Evolutionary conservation across 1,140 invertebrate species (phyloP), one percentile per base, ranked within the genome.

Genomic region (Eulimnadia texana): DNA sequence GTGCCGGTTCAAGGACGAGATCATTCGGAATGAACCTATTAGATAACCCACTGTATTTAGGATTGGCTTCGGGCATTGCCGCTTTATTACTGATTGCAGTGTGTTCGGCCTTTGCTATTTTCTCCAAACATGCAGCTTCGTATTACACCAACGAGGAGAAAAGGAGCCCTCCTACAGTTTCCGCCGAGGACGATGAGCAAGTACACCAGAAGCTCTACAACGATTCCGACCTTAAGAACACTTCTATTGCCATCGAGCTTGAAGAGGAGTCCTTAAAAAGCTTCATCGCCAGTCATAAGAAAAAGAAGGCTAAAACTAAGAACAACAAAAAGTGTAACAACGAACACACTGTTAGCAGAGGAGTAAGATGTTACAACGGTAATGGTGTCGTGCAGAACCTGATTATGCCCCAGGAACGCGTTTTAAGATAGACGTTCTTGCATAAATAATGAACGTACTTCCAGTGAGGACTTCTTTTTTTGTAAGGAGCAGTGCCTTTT

Each of bases 131-230:
- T 63, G 78, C 82, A 0, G 83, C 82, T 10, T 79, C 79, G 33
- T 86, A 86, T 68, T 85, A 86, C 69, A 85, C 84, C 0, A 78
- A 84, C 68, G 84, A 85, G 70, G 82, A 83, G 64, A 51, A 59
- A 10, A 20, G 29, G 0, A 52, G 25, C 11, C 52, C 11, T 23
- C 2, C 2, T 2, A 13, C 13, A 1, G 2, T 1, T 1, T 2
- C 13, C 11, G 16, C 13, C 25, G 20, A 54, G 20, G 20, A 54
- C 11, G 11, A 54, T 13, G 25, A 54, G 2, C 13, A 25, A 23
- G 52, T 22, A 16, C 52, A 54, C 25, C 52, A 2, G 52, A 23
- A 23, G 16, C 52, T 25, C 20, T 54, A 11, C 23, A 59, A 57
- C 22, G 16, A 13, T 20, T 19, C 25, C 58, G n/a, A 47, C 22